Base-by-base conservation (phyloP, 1,140 invertebrate genomes). In the Riptortus pedestris region DNA sequence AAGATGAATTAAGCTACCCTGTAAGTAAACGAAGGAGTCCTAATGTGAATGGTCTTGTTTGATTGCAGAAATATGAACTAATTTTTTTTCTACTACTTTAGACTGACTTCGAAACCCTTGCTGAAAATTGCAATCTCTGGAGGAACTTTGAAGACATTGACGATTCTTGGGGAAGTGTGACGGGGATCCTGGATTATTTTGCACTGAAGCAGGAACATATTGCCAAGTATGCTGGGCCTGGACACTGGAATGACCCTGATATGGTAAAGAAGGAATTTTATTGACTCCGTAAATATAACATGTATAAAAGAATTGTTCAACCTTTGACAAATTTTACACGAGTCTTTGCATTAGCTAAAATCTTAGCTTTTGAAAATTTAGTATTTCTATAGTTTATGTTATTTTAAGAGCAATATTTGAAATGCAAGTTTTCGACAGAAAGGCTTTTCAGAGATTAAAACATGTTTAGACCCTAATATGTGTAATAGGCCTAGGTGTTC, bases 161-260 rank as follows among this genome's bases (percentile, higher is more conserved):
- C n/a, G 90, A 92, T 72, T 85, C 86, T 0, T 91, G 88, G 83
- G 73, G 77, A 1, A 88, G 85, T 51, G 74, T 92, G 2, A 77
- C 77, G 7, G 76, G 73, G 28, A 93, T 93, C 66, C 83, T 91
- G 67, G 78, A 88, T 66, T 91, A 84, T 76, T 94, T 90, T 73
- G 85, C 80, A 4, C 77, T 83, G 22, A 84, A 91, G 71, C 86
- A 89, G 72, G 83, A 84, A 33, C 77, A 81, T 63, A 78, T 92
- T 62, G 81, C 81, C 11, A 74, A 80, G 43, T 81, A 83, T 71
- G 84, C 87, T 47, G 91, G 88, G 14, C 90, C 91, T 0, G 90
- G 92, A 4, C 84, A 87, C 67, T 95, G 89, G 88, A 93, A 93
- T 74, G 92, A 95, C 75, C 91, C 91, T 0, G 91, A 95, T 73